These are phyloP conservation scores for Chiridota heheva DNA, from an alignment of 35 echinoderm and acorn worm genomes.

Conservation along the genomic window DNA sequence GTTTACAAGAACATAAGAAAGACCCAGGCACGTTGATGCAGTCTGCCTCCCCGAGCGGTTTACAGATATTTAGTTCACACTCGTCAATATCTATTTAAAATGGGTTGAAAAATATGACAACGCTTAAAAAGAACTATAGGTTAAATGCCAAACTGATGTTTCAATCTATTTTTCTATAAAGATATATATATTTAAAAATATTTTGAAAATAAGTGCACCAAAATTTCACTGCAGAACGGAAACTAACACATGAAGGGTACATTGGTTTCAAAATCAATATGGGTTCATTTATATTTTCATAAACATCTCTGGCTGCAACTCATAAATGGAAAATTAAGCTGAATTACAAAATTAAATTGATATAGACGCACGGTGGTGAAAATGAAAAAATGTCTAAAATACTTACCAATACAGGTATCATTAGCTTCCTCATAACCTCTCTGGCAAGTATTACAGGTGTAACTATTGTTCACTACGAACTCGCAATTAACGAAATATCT, in stretches of 20 bases:
- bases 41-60: neutral
- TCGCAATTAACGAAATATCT: neutral
- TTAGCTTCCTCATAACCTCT: neutral
- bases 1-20: slow-evolving; percentile 1
- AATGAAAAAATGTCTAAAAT: no score
- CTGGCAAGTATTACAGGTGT: neutral
- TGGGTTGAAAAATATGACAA: neutral
- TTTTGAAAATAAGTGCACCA: neutral
- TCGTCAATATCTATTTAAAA: slow-evolving; percentile 19
- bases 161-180: neutral
- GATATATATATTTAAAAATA: neutral
- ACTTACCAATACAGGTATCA: slow-evolving; percentile 16
- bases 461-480: slow-evolving; percentile 15
- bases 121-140: neutral
- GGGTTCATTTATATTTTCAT: no score
- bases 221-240: no score
- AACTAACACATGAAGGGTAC: no score
- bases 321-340: no score
- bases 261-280: no score
- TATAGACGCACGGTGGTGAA: no score
- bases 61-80: neutral
- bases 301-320: no score
- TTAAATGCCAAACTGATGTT: no score
- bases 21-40: slow-evolving; percentile 17
- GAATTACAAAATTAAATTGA: no score